Evolutionary conservation across 2,797 vertebrate genomes (phyloP), one percentile per base, ranked within the genome.

Genomic region (Synaphobranchus kaupii): DNA sequence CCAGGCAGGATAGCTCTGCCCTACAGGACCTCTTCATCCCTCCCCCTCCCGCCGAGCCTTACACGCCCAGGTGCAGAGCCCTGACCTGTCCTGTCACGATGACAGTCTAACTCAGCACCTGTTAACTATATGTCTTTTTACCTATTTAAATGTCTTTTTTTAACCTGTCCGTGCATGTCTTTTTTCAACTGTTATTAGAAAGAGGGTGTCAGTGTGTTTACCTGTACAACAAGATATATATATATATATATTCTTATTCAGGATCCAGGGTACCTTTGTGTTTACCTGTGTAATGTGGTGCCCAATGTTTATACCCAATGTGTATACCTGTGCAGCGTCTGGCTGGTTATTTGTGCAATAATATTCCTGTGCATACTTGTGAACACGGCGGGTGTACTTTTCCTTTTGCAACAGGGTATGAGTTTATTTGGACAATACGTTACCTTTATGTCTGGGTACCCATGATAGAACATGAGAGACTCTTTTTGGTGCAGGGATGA

Each of bases 1-100:
- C 98, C 88, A 98, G 98, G 94, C 96, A 98, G 94, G 97, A 98
- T 91, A 99, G 98, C 92, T 98, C 98, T 86, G 99, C 99, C 44
- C 97, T 99, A 58, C 98, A 99, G 92, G 98, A 99, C 89, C 97
- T 99, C 88, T 99, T 95, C 94, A 99, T 99, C 88, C 99, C 98
- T 1, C 98, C 98, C 89, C 98, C 99, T 92, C 99, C 99, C 4
- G 95, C 97, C 83, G 99, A 99, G 90, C 98, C 98, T 1, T 99
- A 99, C 92, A 96, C 97, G 89, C 99, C 99, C 93, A 98, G 98
- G 98, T 99, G 90, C 88, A 13, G 17, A 68, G 54, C 20, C 47
- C 63, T 52, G 44, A 12, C 78, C 47, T 50, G 44, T 81, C n/a
- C 25, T 48, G 78, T 50, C 20, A 12, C 47, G 47, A 20, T 50